phyloP scores from a whole-genome alignment of 2,113 vertebrate genomes.

The Dunckerocampus dactyliophorus region DNA sequence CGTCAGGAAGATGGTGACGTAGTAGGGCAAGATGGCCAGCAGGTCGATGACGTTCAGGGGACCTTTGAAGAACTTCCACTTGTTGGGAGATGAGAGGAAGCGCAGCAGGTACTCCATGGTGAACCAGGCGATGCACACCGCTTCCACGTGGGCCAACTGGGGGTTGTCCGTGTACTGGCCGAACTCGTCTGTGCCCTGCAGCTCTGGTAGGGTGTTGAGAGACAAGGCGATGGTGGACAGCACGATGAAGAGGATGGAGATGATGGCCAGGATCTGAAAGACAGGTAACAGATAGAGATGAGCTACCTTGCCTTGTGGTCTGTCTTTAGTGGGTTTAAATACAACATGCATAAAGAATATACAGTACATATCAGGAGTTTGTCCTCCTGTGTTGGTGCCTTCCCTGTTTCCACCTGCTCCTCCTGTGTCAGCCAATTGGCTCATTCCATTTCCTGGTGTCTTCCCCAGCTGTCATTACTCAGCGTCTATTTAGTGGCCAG shows the following conservation, averaged over 20 bases:
- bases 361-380: no score
- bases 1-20: slow-evolving; percentile 96
- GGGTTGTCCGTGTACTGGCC: slow-evolving; percentile 94
- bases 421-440: no score
- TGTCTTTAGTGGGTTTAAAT: no score
- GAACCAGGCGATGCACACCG: slow-evolving; percentile 97
- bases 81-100: slow-evolving; percentile 95
- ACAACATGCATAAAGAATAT: no score
- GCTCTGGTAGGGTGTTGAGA: slow-evolving; percentile 95
- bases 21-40: slow-evolving; percentile 94
- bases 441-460: no score
- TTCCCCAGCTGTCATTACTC: no score
- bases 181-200: slow-evolving; percentile 91
- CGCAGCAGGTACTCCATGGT: slow-evolving; percentile 98
- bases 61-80: slow-evolving; percentile 99
- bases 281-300: slow-evolving; percentile 24
- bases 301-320: no score
- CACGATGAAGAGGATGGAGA: slow-evolving; percentile 98
- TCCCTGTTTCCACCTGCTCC: no score
- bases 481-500: no score
- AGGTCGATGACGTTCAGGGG: slow-evolving; percentile 95
- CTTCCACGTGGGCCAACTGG: slow-evolving; percentile 94
- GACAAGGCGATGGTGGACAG: slow-evolving; percentile 98
- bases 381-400: no score
- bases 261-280: slow-evolving; percentile 95